phyloP scores from a whole-genome alignment of 2,797 vertebrate species.

The Epinephelus coioides region DNA sequence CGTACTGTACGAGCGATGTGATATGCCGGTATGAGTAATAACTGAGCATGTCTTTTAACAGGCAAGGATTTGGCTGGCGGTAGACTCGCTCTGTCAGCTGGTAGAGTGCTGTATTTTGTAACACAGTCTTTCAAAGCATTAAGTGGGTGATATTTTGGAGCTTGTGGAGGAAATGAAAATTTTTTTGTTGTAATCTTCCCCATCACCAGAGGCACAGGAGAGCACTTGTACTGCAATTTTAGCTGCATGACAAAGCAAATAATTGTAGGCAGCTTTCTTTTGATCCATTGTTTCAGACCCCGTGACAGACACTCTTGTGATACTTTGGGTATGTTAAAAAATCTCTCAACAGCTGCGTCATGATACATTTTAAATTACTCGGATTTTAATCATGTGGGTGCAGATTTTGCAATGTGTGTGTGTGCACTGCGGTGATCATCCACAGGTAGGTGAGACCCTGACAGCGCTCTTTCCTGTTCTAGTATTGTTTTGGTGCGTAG shows the following conservation, averaged over 20 bases:
- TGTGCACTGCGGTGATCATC: conserved; percentile 26
- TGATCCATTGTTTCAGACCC: background rate
- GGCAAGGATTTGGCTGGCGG: conserved; percentile 35
- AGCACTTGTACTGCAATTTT: background rate
- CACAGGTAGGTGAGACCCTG: conserved; percentile 61
- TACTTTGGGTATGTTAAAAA: conserved; percentile 1
- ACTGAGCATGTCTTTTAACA: conserved; percentile 47
- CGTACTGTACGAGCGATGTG: conserved; percentile 40
- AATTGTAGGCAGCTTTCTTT: background rate
- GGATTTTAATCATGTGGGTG: conserved; percentile 7
- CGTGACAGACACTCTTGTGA: background rate
- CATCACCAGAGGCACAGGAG: background rate
- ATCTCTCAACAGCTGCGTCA: background rate
- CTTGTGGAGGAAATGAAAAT: background rate
- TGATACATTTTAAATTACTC: conserved; percentile 4
- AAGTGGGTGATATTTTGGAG: conserved; percentile 16
- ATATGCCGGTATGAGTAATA: conserved; percentile 51
- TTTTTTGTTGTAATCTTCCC: conserved; percentile 9
- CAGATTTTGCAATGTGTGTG: background rate
- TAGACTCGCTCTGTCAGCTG: conserved; percentile 43
- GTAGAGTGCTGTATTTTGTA: conserved; percentile 16
- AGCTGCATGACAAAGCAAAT: background rate
- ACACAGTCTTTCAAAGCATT: conserved; percentile 13
- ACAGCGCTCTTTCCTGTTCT: conserved; percentile 60
- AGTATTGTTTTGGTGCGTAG: conserved; percentile 74